These are phyloP conservation scores for Micrasema minimum DNA, from an alignment of 1,140 invertebrate species.

Conservation along the genomic window DNA sequence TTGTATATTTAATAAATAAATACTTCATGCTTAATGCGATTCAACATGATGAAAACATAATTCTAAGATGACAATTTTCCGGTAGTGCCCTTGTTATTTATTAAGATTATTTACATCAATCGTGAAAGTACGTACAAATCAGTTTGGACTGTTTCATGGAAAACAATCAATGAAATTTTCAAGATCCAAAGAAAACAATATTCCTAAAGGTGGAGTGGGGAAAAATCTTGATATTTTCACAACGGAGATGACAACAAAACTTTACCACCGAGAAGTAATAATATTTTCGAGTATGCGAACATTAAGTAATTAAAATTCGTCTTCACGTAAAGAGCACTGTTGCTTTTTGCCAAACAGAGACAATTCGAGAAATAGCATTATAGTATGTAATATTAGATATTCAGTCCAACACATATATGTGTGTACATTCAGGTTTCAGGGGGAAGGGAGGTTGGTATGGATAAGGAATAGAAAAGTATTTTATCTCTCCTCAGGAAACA, in stretches of 20 bases:
- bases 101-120: too few relatives aligned
- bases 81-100: too few relatives aligned
- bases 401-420: neutral
- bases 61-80: too few relatives aligned
- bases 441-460: too few relatives aligned
- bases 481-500: slow-evolving; percentile 1
- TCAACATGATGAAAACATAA: too few relatives aligned
- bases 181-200: slow-evolving; percentile 8
- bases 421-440: neutral
- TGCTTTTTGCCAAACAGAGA: neutral
- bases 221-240: slow-evolving; percentile 3
- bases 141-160: too few relatives aligned
- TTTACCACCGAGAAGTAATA: slow-evolving; percentile 10
- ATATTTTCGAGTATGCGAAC: slow-evolving; percentile 7
- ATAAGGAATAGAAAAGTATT: neutral
- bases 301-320: slow-evolving; percentile 15
- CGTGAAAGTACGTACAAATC: too few relatives aligned
- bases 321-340: neutral
- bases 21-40: too few relatives aligned
- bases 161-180: too few relatives aligned
- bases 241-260: slow-evolving; percentile 23
- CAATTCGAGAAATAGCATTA: neutral
- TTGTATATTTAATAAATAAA: too few relatives aligned
- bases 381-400: neutral
- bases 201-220: neutral